Conservation (phyloP, 2,888 invertebrate species). For the Ornithoptera priamus region DNA sequence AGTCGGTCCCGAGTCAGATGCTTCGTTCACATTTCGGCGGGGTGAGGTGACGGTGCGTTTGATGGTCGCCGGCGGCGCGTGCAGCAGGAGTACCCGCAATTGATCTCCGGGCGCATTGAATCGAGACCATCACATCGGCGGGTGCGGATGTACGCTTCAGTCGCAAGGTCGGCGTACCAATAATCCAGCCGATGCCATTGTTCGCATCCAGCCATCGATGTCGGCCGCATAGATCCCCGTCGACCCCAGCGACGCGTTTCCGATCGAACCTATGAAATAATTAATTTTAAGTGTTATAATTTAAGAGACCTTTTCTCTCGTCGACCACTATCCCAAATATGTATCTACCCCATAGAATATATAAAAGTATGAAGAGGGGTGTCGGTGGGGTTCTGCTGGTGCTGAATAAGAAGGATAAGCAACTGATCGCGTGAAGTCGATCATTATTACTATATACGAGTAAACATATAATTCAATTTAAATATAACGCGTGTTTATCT, state of each 20-base stretch:
- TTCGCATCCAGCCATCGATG: constrained; percentile 44
- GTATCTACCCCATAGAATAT: too few species aligned
- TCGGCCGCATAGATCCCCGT: constrained; percentile 27
- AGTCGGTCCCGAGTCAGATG: neutral
- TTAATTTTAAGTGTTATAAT: too few species aligned
- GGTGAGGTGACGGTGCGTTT: constrained; percentile 6
- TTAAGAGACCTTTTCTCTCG: too few species aligned
- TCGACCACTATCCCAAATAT: too few species aligned
- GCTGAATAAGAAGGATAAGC: too few species aligned
- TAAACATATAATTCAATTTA: neutral
- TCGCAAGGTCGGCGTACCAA: constrained; percentile 58
- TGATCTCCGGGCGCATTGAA: constrained; percentile 38
- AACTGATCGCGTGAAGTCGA: neutral
- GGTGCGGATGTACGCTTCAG: constrained; percentile 66
- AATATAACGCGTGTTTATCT: neutral
- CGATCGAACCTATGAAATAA: too few species aligned
- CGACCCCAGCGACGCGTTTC: too few species aligned
- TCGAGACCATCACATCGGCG: constrained; percentile 42
- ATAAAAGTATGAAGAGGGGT: too few species aligned
- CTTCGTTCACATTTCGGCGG: constrained; percentile 3
- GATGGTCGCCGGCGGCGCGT: constrained; percentile 17
- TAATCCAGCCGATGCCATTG: constrained; percentile 38
- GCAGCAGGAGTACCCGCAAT: constrained; percentile 15
- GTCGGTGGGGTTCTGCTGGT: too few species aligned
- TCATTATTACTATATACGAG: neutral